A percentile compares a stretch with the other conserved stretches of the same genome.
Conservation (phyloP, 2,888 invertebrate genomes). For the Campoplex capitator region DNA sequence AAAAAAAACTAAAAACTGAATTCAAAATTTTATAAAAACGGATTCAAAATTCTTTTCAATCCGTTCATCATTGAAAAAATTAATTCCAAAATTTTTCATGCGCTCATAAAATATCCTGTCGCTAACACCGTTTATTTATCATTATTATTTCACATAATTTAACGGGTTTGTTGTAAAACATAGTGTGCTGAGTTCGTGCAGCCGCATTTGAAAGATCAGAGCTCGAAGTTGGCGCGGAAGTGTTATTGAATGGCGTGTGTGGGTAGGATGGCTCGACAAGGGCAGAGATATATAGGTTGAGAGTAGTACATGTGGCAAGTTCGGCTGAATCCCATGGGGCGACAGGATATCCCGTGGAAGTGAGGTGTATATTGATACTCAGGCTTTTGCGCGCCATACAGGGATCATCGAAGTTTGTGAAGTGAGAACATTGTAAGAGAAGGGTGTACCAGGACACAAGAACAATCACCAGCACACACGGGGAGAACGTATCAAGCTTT, state of each 20-base stretch:
- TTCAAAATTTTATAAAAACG: too few species aligned
- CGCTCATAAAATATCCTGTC: too few species aligned
- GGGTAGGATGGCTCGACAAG: slow-evolving; percentile 6
- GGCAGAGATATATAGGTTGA: slow-evolving; percentile 31
- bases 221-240: slow-evolving; percentile 41
- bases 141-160: neutral
- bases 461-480: slow-evolving; percentile 54
- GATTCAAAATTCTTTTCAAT: too few species aligned
- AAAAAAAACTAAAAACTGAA: neutral
- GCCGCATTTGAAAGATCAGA: slow-evolving; percentile 31
- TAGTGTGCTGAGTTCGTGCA: neutral
- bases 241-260: slow-evolving; percentile 54
- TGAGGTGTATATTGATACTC: slow-evolving; percentile 64
- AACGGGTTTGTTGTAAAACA: neutral
- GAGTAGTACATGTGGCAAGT: slow-evolving; percentile 55
- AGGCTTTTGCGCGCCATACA: slow-evolving; percentile 52
- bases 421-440: slow-evolving; percentile 51
- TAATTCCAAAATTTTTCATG: too few species aligned
- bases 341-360: slow-evolving; percentile 78
- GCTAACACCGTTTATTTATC: neutral
- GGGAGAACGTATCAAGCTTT: slow-evolving; percentile 52
- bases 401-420: slow-evolving; percentile 67
- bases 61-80: too few species aligned
- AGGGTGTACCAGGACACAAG: slow-evolving; percentile 37
- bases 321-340: slow-evolving; percentile 66